Evolutionary conservation across 2,888 invertebrate genomes (phyloP).

Genomic region (Chymomyza caudatula): DNA sequence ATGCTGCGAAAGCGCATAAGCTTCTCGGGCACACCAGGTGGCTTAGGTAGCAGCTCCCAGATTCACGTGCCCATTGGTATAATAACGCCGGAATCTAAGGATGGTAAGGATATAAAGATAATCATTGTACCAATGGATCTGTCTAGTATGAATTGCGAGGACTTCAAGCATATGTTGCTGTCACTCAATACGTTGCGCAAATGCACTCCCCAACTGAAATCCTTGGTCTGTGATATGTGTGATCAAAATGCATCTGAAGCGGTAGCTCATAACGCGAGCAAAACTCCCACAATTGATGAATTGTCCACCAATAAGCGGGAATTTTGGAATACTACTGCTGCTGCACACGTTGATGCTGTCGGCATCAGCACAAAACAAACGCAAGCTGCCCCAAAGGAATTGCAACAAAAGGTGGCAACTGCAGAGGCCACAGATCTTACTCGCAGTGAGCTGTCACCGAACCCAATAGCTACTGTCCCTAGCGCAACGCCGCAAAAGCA

Average conservation of each 20-base stretch:
- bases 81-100: conserved; percentile 37
- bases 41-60: background rate
- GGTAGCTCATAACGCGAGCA: too few relatives aligned
- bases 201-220: conserved; percentile 53
- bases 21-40: conserved; percentile 34
- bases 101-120: conserved; percentile 48
- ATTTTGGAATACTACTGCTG: conserved; percentile 19
- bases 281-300: background rate
- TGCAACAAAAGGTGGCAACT: background rate
- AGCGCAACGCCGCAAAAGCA: conserved; percentile 11
- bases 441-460: background rate
- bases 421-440: background rate
- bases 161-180: conserved; percentile 51
- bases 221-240: conserved; percentile 9
- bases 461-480: conserved; percentile 12
- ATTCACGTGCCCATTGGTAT: conserved; percentile 46
- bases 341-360: conserved; percentile 32
- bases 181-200: conserved; percentile 56
- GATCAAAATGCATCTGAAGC: background rate
- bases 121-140: conserved; percentile 66
- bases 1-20: conserved; percentile 58
- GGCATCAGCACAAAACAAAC: background rate
- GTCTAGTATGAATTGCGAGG: conserved; percentile 44
- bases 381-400: background rate
- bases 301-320: background rate